Conservation (phyloP, 1,140 invertebrate species). For the Bicyclus anynana region DNA sequence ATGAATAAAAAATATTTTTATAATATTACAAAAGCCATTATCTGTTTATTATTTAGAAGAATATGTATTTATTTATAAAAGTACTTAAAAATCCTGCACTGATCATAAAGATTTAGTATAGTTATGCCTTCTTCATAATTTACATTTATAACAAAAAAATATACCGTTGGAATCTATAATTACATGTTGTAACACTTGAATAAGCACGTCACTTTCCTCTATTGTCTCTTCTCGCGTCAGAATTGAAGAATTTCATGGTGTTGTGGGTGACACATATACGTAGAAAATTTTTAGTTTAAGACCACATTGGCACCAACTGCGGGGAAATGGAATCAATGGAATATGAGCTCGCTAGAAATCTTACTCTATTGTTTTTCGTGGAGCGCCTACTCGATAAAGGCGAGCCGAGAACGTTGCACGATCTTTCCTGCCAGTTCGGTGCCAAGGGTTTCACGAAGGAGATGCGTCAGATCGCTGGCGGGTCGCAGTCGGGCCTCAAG, state of each 20-base stretch:
- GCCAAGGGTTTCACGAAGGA: slow-evolving; percentile 97
- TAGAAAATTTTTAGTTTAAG: slow-evolving; percentile 74
- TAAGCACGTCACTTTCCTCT: slow-evolving; percentile 53
- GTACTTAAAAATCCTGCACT: too few relatives aligned
- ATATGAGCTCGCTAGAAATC: slow-evolving; percentile 94
- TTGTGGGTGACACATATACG: slow-evolving; percentile 77
- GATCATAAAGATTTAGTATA: too few relatives aligned
- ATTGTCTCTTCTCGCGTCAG: slow-evolving; percentile 56
- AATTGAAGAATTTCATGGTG: slow-evolving; percentile 75
- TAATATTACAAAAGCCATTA: too few relatives aligned
- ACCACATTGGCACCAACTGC: slow-evolving; percentile 73
- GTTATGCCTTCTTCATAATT: background rate
- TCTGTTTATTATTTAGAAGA: too few relatives aligned
- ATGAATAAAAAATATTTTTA: too few relatives aligned
- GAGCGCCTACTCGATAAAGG: slow-evolving; percentile 96
- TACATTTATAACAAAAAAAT: background rate
- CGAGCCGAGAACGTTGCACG: slow-evolving; percentile 95
- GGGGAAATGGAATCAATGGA: slow-evolving; percentile 92
- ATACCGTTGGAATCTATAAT: slow-evolving; percentile 13
- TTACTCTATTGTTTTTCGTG: slow-evolving; percentile 97
- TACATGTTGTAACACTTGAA: slow-evolving; percentile 30
- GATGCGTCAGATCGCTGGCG: slow-evolving; percentile 96
- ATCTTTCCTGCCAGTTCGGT: slow-evolving; percentile 97
- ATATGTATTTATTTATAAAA: too few relatives aligned
- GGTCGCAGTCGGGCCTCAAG: slow-evolving; percentile 94